Evolutionary conservation across 53 echinoderm and acorn worm genomes (phyloP).

Genomic region (Echinarachnius parma): DNA sequence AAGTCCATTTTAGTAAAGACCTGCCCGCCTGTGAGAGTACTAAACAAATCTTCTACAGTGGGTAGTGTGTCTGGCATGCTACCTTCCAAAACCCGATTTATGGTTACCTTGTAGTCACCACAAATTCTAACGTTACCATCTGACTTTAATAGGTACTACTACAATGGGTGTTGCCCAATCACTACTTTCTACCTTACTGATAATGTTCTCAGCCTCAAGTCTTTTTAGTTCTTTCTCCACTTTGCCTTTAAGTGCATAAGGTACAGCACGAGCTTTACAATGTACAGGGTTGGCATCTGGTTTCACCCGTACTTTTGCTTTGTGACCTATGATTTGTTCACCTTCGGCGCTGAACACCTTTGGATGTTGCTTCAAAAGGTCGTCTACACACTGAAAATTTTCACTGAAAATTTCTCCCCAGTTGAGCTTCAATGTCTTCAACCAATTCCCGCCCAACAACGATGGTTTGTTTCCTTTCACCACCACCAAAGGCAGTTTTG

Average conservation of each 20-base stretch:
- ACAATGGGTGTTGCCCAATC: constrained; percentile 30
- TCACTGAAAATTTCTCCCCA: too few relatives aligned
- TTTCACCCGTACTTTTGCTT: not conserved
- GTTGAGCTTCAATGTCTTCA: too few relatives aligned
- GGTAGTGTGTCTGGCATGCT: constrained; percentile 34
- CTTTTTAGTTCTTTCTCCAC: constrained; percentile 31
- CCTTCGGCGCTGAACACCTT: too few relatives aligned
- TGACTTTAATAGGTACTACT: constrained; percentile 3
- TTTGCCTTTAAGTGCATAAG: constrained; percentile 5
- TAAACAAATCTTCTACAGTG: constrained; percentile 44
- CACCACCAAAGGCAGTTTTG: constrained; percentile 3
- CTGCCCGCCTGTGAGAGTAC: constrained; percentile 36
- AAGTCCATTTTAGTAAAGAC: constrained; percentile 54
- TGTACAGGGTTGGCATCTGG: not conserved
- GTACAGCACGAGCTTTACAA: constrained; percentile 29
- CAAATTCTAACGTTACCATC: constrained; percentile 14
- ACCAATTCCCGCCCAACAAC: too few relatives aligned
- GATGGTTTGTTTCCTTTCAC: constrained; percentile 1
- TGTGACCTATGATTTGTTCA: too few relatives aligned
- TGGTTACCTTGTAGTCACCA: constrained; percentile 24
- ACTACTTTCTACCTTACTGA: constrained; percentile 19
- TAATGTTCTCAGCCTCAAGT: constrained; percentile 1
- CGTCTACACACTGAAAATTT: too few relatives aligned
- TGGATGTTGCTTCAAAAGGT: too few relatives aligned
- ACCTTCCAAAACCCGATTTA: constrained; percentile 13